phyloP scores from a whole-genome alignment of 2,113 vertebrate species.

The Capreolus pygargus region DNA sequence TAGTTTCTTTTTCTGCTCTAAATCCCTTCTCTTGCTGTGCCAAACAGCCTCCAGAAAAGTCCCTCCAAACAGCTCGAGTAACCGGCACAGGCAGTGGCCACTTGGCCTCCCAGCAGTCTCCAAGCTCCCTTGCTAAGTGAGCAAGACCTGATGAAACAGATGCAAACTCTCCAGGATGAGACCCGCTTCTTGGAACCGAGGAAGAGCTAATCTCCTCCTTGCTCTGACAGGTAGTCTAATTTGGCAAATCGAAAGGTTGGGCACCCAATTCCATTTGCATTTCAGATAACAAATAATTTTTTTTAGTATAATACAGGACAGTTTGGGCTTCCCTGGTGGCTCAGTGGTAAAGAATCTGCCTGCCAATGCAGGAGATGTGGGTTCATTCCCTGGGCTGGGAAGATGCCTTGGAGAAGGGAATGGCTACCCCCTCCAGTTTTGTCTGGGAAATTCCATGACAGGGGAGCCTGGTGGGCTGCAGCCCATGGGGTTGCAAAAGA shows the following conservation, averaged over 20 bases:
- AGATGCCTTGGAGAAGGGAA: not conserved
- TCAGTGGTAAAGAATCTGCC: not conserved
- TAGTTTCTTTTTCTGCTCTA: not conserved
- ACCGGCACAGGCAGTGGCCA: not conserved
- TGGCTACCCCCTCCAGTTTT: not conserved
- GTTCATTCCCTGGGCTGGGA: not conserved
- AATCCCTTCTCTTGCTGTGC: not conserved
- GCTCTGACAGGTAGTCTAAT: not conserved
- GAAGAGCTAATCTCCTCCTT: slow-evolving; percentile 16
- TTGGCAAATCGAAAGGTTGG: not conserved
- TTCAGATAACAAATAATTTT: not conserved
- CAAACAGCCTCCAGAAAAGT: not conserved
- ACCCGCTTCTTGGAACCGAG: slow-evolving; percentile 23
- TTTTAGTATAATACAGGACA: not conserved
- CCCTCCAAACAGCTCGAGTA: not conserved
- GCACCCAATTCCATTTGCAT: not conserved
- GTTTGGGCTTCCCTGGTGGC: not conserved
- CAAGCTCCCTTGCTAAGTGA: not conserved
- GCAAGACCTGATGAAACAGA: not conserved
- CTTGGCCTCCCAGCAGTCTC: not conserved
- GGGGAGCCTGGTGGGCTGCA: not conserved
- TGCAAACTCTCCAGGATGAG: slow-evolving; percentile 30
- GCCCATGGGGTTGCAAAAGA: not conserved
- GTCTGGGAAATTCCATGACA: not conserved
- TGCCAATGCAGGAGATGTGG: not conserved